These are phyloP conservation scores for Hypanus sabinus DNA, from an alignment of 2,113 vertebrate genomes.

Conservation along the genomic window DNA sequence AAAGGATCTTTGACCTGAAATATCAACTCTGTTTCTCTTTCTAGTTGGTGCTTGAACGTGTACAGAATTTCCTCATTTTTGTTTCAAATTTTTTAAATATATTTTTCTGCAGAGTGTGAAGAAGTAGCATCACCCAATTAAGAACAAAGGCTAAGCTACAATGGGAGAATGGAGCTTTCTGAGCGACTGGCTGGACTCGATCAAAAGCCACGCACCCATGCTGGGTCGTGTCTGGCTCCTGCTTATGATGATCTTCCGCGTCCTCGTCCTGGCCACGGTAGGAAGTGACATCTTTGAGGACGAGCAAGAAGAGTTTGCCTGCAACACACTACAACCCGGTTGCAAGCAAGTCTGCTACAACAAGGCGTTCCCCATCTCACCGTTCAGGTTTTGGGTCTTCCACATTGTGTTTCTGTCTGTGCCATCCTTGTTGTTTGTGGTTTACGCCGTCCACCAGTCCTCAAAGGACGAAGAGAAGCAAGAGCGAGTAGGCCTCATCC, in stretches of 20 bases:
- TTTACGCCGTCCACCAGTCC: conserved; percentile 72
- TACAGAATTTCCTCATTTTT: background rate
- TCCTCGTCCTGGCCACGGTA: conserved; percentile 79
- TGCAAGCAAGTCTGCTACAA: conserved; percentile 87
- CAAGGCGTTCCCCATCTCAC: conserved; percentile 81
- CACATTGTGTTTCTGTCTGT: conserved; percentile 82
- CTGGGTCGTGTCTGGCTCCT: conserved; percentile 84
- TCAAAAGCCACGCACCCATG: conserved; percentile 78
- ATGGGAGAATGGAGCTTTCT: conserved; percentile 86
- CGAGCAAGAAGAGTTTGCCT: conserved; percentile 79
- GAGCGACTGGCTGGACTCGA: conserved; percentile 64
- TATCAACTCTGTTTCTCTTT: too few species aligned
- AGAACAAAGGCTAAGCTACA: conserved; percentile 35
- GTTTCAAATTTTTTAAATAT: too few species aligned
- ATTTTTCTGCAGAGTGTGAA: background rate
- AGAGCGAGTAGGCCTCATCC: background rate
- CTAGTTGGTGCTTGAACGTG: background rate
- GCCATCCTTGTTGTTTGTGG: conserved; percentile 72
- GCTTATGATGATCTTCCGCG: conserved; percentile 82
- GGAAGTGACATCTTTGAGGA: conserved; percentile 82
- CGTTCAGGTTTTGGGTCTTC: conserved; percentile 92
- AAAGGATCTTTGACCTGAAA: too few species aligned
- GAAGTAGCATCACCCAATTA: background rate
- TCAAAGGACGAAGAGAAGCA: conserved; percentile 52
- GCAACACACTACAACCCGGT: conserved; percentile 84